Evolutionary conservation across 2,888 invertebrate genomes (phyloP).

Genomic region (Catocala nupta): DNA sequence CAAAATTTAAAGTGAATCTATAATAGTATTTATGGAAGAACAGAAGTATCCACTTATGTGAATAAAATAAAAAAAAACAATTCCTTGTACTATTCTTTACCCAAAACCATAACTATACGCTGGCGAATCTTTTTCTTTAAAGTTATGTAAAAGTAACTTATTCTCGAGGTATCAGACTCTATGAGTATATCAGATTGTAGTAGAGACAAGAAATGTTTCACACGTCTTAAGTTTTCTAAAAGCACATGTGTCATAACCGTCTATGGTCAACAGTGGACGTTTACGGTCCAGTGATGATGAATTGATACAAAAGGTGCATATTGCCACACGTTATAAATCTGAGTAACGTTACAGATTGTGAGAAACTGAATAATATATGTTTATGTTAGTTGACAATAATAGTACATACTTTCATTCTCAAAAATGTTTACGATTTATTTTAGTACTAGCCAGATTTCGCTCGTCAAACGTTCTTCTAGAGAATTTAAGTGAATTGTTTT

Average conservation of each 20-base stretch:
- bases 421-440: too few relatives aligned
- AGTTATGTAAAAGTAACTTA: not conserved
- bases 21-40: too few relatives aligned
- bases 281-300: slow-evolving; percentile 11
- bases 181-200: not conserved
- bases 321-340: not conserved
- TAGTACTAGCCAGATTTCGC: too few relatives aligned
- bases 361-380: not conserved
- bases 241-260: slow-evolving; percentile 2
- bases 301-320: not conserved
- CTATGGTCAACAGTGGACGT: slow-evolving; percentile 10
- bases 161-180: not conserved
- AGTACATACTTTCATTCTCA: too few relatives aligned
- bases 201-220: not conserved
- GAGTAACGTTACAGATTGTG: not conserved
- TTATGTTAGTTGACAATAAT: too few relatives aligned
- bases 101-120: too few relatives aligned
- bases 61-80: not conserved
- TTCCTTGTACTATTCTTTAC: too few relatives aligned
- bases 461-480: too few relatives aligned
- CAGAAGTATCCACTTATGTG: not conserved
- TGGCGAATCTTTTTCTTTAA: too few relatives aligned
- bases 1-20: too few relatives aligned
- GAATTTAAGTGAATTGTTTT: too few relatives aligned
- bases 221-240: slow-evolving; percentile 10